Evolutionary conservation across 2,113 vertebrate genomes (phyloP), one percentile per base, ranked within the genome.

Genomic region (Murina feae): DNA sequence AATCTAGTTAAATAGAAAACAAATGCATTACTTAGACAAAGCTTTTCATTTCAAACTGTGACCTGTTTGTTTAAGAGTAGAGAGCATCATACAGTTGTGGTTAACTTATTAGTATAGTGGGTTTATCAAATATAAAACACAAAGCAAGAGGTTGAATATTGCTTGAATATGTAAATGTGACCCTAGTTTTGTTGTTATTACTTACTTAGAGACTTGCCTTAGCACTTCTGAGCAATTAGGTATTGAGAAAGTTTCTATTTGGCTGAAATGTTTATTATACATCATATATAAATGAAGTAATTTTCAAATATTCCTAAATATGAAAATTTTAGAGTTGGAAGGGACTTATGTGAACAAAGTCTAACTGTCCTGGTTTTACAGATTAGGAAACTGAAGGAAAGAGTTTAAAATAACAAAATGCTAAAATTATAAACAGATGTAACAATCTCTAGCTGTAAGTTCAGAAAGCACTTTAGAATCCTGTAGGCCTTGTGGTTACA

Each of bases 1-100:
- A 98, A 99, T 99, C 99, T 99, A 96, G 91, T 96, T 5, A 74
- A 95, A 96, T 69, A 90, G 21, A 96, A 95, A 95, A 96, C 32
- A 97, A 14, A 68, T 16, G 76, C 2, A 81, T 55, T 47, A 85
- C 35, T 32, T 78, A 72, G 63, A 88, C 13, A 94, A 87, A 85
- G 63, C 35, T n/a, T 95, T 94, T 81, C 72, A 82, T 44, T 89
- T 89, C 44, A 58, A 75, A 87, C 17, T 69, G 37, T 65, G 39
- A 94, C 81, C 65, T 42, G 16, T 66, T 79, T 92, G 42, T 39
- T 68, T 89, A 69, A 80, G 49, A 85, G 16, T 21, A 84, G 60
- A 69, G 11, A 82, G 9, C 21, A 89, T 42, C 68, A 25, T 35
- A 68, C 0, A 79, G 37, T 86, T 63, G 42, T 86, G 42, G 83